A percentile compares a stretch with the other conserved stretches of the same genome.
Conservation (phyloP, 2,797 vertebrate genomes). For the Thaleichthys pacificus region DNA sequence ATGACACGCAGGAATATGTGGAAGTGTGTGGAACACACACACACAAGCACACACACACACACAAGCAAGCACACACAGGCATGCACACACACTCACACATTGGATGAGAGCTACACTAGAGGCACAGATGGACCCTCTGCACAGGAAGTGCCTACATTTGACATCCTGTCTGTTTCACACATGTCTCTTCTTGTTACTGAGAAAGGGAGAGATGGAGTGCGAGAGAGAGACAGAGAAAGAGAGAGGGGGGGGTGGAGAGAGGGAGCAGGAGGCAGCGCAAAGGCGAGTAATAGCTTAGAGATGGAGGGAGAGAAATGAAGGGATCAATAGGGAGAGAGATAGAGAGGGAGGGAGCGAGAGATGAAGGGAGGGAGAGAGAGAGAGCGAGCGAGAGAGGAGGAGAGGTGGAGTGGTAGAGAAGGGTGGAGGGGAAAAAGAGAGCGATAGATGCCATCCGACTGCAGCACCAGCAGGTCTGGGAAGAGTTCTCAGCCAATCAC, state of each 20-base stretch:
- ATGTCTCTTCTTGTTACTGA: slow-evolving; percentile 38
- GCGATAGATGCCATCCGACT: slow-evolving; percentile 46
- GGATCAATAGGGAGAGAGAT: too few species aligned
- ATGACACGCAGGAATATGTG: slow-evolving; percentile 4
- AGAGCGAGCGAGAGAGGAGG: not conserved
- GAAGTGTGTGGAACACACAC: slow-evolving; percentile 2
- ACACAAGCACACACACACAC: not conserved
- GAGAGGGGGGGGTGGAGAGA: not conserved
- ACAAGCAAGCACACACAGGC: slow-evolving; percentile 12
- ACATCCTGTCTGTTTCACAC: slow-evolving; percentile 62
- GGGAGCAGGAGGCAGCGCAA: not conserved
- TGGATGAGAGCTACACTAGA: not conserved
- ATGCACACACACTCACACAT: slow-evolving; percentile 1
- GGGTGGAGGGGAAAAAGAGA: slow-evolving; percentile 1
- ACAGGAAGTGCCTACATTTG: slow-evolving; percentile 46
- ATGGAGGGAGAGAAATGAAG: too few species aligned
- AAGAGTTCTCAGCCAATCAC: slow-evolving; percentile 52
- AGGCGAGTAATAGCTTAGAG: too few species aligned
- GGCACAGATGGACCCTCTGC: slow-evolving; percentile 43
- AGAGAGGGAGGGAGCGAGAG: too few species aligned
- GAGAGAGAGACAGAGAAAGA: not conserved
- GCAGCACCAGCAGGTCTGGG: slow-evolving; percentile 53
- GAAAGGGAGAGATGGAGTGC: not conserved
- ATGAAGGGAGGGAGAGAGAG: too few species aligned
- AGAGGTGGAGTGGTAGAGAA: not conserved